These are phyloP conservation scores for Andrena praecox DNA, from an alignment of 2,888 invertebrate genomes.

Conservation along the genomic window DNA sequence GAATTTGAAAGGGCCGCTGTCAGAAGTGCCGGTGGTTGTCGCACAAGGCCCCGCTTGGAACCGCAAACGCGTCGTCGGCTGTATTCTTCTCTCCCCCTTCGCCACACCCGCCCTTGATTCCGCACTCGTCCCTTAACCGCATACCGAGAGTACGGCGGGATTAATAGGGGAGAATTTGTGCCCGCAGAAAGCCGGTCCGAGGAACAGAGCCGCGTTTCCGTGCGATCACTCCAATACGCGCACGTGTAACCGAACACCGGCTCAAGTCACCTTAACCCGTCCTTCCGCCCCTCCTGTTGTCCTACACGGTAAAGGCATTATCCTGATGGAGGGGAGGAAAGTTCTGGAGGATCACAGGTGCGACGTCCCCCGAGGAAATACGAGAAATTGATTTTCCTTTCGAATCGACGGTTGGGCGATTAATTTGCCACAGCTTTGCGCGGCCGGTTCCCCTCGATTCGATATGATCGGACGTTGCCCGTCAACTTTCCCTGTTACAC, in stretches of 20 bases:
- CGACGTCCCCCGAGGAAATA: neutral
- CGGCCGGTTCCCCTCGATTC: slow-evolving; percentile 1
- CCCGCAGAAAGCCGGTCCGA: neutral
- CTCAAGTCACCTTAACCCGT: neutral
- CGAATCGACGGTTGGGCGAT: neutral
- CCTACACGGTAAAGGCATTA: slow-evolving; percentile 50
- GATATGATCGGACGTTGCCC: slow-evolving; percentile 15
- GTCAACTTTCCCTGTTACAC: neutral
- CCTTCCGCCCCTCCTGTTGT: slow-evolving; percentile 5
- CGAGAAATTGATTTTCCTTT: slow-evolving; percentile 9
- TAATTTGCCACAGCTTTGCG: neutral
- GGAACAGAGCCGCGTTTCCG: neutral
- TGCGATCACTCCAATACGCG: neutral
- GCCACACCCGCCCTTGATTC: slow-evolving; percentile 2
- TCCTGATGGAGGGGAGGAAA: slow-evolving; percentile 1
- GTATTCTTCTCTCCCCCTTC: neutral
- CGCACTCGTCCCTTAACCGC: slow-evolving; percentile 41
- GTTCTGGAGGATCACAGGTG: slow-evolving; percentile 28
- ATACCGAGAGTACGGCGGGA: slow-evolving; percentile 34
- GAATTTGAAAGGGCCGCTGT: slow-evolving; percentile 59
- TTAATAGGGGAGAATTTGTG: slow-evolving; percentile 56
- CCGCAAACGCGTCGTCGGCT: slow-evolving; percentile 31
- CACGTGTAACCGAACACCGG: slow-evolving; percentile 39
- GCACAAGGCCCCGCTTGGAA: slow-evolving; percentile 56
- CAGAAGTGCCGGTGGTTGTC: slow-evolving; percentile 33